Evolutionary conservation across 2,113 vertebrate genomes (phyloP).

Genomic region (Sturnus vulgaris): DNA sequence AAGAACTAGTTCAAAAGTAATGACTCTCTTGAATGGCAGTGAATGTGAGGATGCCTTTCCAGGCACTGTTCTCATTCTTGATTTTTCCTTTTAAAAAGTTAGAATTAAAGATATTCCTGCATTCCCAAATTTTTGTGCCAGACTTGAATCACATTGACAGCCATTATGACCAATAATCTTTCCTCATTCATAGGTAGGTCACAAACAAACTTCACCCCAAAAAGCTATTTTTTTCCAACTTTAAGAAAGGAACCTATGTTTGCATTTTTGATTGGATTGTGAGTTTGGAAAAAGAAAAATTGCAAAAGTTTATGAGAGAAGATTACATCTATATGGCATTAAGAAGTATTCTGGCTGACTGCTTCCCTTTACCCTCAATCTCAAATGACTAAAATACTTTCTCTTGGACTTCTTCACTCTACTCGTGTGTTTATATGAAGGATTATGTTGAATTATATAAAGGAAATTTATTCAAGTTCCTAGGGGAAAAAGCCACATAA

Average conservation of each 20-base stretch:
- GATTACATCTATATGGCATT: not conserved
- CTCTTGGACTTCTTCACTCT: not conserved
- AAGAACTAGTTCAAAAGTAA: not conserved
- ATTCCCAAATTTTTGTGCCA: not conserved
- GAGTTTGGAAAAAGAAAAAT: not conserved
- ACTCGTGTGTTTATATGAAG: not conserved
- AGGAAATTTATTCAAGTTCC: not conserved
- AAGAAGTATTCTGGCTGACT: not conserved
- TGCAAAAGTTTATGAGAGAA: not conserved
- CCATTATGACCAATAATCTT: not conserved
- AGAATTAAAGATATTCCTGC: not conserved
- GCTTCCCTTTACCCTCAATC: not conserved
- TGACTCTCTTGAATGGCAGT: not conserved
- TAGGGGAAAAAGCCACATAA: not conserved
- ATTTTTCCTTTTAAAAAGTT: not conserved
- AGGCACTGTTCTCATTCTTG: not conserved
- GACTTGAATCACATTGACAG: not conserved
- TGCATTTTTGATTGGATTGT: not conserved
- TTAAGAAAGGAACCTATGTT: not conserved
- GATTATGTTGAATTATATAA: not conserved
- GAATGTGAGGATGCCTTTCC: not conserved
- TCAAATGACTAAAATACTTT: not conserved
- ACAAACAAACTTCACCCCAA: not conserved
- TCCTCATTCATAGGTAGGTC: not conserved
- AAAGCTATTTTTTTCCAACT: not conserved